These are phyloP conservation scores for Atrina japonica DNA, from an alignment of 2,888 invertebrate species.

Conservation along the genomic window DNA sequence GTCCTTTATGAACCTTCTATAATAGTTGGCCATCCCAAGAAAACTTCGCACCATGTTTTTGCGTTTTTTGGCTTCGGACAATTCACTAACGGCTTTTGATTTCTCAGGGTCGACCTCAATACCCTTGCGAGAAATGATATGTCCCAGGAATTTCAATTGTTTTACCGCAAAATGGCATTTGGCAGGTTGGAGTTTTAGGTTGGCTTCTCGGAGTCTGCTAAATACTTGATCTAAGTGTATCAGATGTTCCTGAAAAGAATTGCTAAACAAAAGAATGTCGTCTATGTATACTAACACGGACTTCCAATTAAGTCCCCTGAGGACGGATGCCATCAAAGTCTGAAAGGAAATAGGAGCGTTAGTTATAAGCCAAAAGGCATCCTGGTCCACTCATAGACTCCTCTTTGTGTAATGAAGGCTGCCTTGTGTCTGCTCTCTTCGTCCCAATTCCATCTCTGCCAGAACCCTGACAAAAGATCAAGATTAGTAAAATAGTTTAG, in stretches of 20 bases:
- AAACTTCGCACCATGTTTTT: no score
- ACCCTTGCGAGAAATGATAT: conserved; percentile 40
- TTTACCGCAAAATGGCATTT: conserved; percentile 40
- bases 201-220: conserved; percentile 22
- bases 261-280: conserved; percentile 37
- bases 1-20: no score
- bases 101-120: conserved; percentile 40
- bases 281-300: no score
- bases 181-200: conserved; percentile 27
- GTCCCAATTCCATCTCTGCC: conserved; percentile 43
- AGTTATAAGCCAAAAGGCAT: conserved; percentile 30
- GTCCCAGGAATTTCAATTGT: conserved; percentile 25
- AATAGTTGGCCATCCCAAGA: no score
- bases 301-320: no score
- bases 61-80: conserved; percentile 35
- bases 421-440: conserved; percentile 20
- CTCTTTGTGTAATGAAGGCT: conserved; percentile 37
- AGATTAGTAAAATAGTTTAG: conserved; percentile 44
- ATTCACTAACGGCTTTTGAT: conserved; percentile 30
- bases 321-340: neutral
- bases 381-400: conserved; percentile 30
- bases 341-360: conserved; percentile 31
- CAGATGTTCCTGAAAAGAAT: conserved; percentile 53
- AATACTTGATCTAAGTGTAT: conserved; percentile 41
- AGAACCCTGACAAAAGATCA: conserved; percentile 46